Percentiles rank a stretch among this genome's conserved stretches.
Conservation (phyloP, 2,797 vertebrate species). For the Nannoperca australis region DNA sequence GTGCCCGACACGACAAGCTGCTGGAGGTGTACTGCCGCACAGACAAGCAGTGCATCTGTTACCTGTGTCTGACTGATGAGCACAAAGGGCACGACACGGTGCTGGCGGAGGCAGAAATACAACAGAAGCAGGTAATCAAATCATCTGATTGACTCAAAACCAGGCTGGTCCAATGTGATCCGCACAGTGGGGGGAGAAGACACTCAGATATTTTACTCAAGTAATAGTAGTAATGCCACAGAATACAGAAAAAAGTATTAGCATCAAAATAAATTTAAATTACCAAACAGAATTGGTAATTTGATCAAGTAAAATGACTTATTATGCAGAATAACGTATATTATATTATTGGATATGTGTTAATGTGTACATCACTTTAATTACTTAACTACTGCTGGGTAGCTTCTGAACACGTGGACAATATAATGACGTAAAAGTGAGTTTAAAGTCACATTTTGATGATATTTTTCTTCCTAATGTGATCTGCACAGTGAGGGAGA, state of each 20-base stretch:
- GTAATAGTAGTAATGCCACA: too few species aligned
- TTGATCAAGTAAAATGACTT: too few species aligned
- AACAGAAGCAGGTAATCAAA: slow-evolving; percentile 85
- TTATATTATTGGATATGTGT: too few species aligned
- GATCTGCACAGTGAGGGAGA: background rate
- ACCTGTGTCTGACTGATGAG: slow-evolving; percentile 89
- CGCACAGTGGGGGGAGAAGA: background rate
- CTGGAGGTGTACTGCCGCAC: slow-evolving; percentile 92
- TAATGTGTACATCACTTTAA: too few species aligned
- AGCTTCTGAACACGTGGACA: too few species aligned
- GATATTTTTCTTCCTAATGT: background rate
- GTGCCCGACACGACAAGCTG: slow-evolving; percentile 88
- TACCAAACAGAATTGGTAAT: too few species aligned
- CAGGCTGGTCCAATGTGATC: background rate
- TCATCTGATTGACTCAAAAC: background rate
- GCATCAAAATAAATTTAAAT: too few species aligned
- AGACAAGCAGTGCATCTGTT: slow-evolving; percentile 90
- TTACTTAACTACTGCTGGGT: too few species aligned
- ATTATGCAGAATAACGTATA: too few species aligned
- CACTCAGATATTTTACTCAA: too few species aligned
- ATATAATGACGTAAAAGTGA: background rate
- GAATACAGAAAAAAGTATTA: too few species aligned
- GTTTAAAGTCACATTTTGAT: background rate
- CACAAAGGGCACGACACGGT: slow-evolving; percentile 87
- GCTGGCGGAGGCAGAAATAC: slow-evolving; percentile 82